Evolutionary conservation across 2,797 vertebrate species (phyloP).

Genomic region (Lemur catta): DNA sequence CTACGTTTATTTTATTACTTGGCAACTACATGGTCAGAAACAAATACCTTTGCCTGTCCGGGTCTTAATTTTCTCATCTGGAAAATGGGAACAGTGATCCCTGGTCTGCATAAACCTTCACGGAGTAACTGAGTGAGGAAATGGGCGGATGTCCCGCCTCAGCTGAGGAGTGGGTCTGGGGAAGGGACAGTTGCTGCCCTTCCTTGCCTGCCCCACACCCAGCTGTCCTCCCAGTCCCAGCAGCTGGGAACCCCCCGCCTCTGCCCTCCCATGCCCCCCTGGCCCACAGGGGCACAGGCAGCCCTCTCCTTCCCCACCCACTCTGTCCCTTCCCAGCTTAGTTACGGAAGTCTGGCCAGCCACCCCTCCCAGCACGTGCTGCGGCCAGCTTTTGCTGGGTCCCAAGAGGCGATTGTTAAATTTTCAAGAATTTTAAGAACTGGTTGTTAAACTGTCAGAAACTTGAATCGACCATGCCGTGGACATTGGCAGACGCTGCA

Average conservation of each 20-base stretch:
- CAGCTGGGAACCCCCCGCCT: background rate
- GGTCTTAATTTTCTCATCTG: background rate
- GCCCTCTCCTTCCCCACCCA: background rate
- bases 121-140: background rate
- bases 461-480: background rate
- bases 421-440: background rate
- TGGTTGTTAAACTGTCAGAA: background rate
- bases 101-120: background rate
- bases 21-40: background rate
- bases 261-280: background rate
- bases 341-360: background rate
- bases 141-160: background rate
- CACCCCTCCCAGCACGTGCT: background rate
- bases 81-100: background rate
- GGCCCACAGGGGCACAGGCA: background rate
- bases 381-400: background rate
- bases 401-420: background rate
- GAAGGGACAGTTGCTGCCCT: background rate
- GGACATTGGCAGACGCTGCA: background rate
- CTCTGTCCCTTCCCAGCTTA: background rate
- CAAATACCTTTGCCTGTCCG: background rate
- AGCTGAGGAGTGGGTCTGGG: background rate
- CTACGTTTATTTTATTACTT: background rate
- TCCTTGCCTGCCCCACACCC: background rate
- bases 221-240: background rate